Conservation (phyloP, 1,140 invertebrate genomes). For the Musca vetustissima region DNA sequence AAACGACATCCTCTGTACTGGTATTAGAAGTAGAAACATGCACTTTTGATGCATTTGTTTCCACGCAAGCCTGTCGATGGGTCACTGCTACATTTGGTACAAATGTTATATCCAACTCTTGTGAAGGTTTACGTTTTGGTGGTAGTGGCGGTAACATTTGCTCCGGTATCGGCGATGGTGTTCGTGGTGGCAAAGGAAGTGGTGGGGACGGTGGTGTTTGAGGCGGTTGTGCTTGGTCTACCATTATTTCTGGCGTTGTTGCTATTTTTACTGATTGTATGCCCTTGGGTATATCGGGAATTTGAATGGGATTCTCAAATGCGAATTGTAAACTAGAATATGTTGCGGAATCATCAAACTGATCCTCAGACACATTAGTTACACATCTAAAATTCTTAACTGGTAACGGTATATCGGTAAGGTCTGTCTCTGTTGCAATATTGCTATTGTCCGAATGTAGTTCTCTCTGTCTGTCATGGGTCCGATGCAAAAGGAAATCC, state of each 20-base stretch:
- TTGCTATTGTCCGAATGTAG: conserved; percentile 29
- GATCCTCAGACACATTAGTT: conserved; percentile 59
- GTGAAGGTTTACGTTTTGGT: conserved; percentile 44
- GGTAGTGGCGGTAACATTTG: conserved; percentile 43
- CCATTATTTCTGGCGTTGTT: conserved; percentile 55
- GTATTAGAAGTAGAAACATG: conserved; percentile 55
- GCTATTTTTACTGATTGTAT: conserved; percentile 41
- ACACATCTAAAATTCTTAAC: conserved; percentile 32
- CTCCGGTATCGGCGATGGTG: conserved; percentile 44
- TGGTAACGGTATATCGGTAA: not conserved
- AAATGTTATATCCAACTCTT: conserved; percentile 35
- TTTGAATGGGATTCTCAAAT: conserved; percentile 74
- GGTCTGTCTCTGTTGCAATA: not conserved
- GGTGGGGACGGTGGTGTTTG: conserved; percentile 43
- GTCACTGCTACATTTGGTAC: conserved; percentile 35
- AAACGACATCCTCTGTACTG: conserved; percentile 55
- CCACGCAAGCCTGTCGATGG: conserved; percentile 43
- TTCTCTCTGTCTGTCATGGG: conserved; percentile 32
- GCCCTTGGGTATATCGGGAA: conserved; percentile 22
- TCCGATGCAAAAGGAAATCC: conserved; percentile 48
- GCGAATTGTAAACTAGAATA: conserved; percentile 82
- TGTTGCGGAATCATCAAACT: conserved; percentile 71
- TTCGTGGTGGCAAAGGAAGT: conserved; percentile 42
- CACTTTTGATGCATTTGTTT: conserved; percentile 52
- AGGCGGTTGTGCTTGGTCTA: conserved; percentile 47